Percentiles rank a stretch among this genome's conserved stretches.
Conservation (phyloP, 2,888 invertebrate species). For the Exocentrus adspersus region DNA sequence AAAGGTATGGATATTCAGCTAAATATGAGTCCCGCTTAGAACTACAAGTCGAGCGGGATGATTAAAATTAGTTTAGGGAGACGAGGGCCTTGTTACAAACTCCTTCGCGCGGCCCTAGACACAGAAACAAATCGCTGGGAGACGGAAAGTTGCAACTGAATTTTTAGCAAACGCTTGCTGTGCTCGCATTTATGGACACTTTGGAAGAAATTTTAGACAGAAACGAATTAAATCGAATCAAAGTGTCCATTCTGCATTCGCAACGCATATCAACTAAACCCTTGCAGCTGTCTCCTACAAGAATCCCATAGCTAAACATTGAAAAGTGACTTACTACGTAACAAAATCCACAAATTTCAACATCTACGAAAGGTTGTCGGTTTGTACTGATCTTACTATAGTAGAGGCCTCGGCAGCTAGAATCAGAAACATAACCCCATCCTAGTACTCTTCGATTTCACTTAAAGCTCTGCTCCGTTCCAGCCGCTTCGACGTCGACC, state of each 20-base stretch:
- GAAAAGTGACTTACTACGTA: not conserved
- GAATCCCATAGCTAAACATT: not conserved
- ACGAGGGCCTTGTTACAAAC: not conserved
- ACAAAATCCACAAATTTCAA: slow-evolving; percentile 19
- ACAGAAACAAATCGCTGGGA: not conserved
- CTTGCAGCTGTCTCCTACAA: not conserved
- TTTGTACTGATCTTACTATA: slow-evolving; percentile 27
- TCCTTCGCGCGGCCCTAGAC: not conserved
- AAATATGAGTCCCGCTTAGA: slow-evolving; percentile 3
- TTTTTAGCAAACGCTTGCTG: too few species aligned
- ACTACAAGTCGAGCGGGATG: slow-evolving; percentile 9
- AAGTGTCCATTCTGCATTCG: too few species aligned
- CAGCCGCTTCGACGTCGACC: slow-evolving; percentile 26
- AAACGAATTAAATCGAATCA: too few species aligned
- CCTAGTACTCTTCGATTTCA: not conserved
- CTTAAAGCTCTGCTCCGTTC: not conserved
- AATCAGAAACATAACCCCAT: not conserved
- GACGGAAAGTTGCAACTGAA: too few species aligned
- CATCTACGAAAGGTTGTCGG: slow-evolving; percentile 21
- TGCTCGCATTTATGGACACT: too few species aligned
- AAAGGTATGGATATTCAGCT: slow-evolving; percentile 27
- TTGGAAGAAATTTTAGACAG: too few species aligned
- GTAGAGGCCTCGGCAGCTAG: not conserved
- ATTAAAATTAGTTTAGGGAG: not conserved
- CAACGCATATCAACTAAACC: too few species aligned